Conservation (phyloP, 2,113 vertebrate genomes). For the Astur gentilis region DNA sequence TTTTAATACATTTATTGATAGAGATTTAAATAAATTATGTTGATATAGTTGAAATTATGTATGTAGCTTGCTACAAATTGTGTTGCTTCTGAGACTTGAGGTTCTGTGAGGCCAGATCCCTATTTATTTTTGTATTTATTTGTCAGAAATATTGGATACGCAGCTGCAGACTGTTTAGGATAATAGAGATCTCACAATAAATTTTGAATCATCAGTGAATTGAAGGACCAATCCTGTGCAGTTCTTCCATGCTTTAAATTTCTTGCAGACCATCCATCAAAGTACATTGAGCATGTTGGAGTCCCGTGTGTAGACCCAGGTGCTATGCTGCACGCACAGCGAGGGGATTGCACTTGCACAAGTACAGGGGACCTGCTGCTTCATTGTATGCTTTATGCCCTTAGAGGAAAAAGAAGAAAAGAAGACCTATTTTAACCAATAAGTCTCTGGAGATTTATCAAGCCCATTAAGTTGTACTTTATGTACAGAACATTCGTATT, state of each 20-base stretch:
- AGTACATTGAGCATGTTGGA: slow-evolving; percentile 40
- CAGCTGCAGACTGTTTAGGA: not conserved
- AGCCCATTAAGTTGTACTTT: slow-evolving; percentile 52
- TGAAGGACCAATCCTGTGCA: slow-evolving; percentile 16
- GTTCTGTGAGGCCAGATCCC: slow-evolving; percentile 58
- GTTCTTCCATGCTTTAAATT: slow-evolving; percentile 51
- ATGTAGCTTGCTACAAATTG: slow-evolving; percentile 49
- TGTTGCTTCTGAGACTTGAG: slow-evolving; percentile 55
- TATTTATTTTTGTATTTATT: slow-evolving; percentile 79
- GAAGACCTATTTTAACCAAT: slow-evolving; percentile 5
- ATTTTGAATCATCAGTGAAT: not conserved
- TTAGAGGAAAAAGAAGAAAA: slow-evolving; percentile 12
- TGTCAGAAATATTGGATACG: slow-evolving; percentile 44
- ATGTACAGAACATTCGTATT: slow-evolving; percentile 61
- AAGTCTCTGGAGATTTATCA: slow-evolving; percentile 43
- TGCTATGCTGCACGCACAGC: not conserved
- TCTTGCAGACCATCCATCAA: slow-evolving; percentile 10
- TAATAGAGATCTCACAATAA: slow-evolving; percentile 3
- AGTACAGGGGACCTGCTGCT: slow-evolving; percentile 34
- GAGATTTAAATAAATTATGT: slow-evolving; percentile 69
- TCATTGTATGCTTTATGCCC: slow-evolving; percentile 9
- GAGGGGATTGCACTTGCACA: slow-evolving; percentile 16
- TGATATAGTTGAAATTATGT: slow-evolving; percentile 58
- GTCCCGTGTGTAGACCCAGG: slow-evolving; percentile 3
- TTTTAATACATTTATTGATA: slow-evolving; percentile 66